Conservation (phyloP, 2,888 invertebrate genomes). For the Stenodera caucasica region DNA sequence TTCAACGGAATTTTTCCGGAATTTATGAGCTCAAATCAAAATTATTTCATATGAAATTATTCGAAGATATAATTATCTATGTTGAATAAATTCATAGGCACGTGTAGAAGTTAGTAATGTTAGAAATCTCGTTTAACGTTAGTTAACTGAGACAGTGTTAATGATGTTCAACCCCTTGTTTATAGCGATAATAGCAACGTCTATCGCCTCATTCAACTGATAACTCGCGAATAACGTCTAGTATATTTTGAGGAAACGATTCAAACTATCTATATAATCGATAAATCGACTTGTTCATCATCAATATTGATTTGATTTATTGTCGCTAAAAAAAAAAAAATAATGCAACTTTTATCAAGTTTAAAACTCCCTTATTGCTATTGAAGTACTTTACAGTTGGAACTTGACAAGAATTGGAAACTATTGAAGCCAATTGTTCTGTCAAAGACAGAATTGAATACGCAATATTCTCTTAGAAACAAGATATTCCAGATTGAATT, state of each 20-base stretch:
- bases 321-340: neutral
- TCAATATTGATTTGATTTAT: neutral
- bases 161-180: conserved; percentile 22
- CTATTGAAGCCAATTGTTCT: conserved; percentile 2
- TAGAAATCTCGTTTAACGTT: neutral
- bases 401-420: neutral
- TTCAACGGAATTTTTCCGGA: too few species aligned
- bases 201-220: conserved; percentile 17
- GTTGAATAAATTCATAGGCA: neutral
- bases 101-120: neutral
- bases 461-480: neutral
- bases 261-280: too few species aligned
- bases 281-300: neutral
- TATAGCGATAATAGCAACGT: conserved; percentile 20
- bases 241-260: too few species aligned
- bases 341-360: neutral
- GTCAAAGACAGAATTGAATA: neutral
- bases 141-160: conserved; percentile 13
- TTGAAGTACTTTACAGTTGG: neutral
- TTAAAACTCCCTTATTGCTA: neutral
- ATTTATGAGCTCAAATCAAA: neutral
- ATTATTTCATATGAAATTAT: neutral
- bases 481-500: neutral
- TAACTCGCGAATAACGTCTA: neutral
- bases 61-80: neutral